A percentile compares a stretch with the other conserved stretches of the same genome.
These are phyloP conservation scores for Columba janthina DNA, from an alignment of 2,113 vertebrate genomes.

Conservation along the genomic window DNA sequence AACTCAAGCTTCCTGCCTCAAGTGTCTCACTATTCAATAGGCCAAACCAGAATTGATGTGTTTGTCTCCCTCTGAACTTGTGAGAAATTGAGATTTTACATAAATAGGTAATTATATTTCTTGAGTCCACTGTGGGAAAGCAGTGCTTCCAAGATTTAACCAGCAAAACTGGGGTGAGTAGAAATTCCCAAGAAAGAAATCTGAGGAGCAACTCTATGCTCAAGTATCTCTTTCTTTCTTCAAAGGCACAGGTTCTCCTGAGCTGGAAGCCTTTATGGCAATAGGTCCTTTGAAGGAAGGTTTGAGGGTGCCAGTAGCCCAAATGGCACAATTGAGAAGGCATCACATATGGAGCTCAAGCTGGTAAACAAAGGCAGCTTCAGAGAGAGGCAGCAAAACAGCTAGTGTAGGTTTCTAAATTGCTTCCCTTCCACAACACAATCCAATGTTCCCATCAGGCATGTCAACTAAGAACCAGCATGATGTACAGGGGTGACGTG, in stretches of 20 bases:
- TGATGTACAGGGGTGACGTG: neutral
- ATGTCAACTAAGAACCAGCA: neutral
- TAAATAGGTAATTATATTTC: neutral
- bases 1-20: neutral
- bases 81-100: neutral
- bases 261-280: neutral
- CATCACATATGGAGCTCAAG: neutral
- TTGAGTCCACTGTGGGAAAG: neutral
- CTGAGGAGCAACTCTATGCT: accelerated
- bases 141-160: neutral
- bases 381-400: neutral
- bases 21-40: neutral
- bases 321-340: neutral
- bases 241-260: neutral
- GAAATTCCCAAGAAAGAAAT: neutral
- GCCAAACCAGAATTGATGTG: neutral
- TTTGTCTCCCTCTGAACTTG: neutral
- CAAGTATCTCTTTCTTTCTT: neutral
- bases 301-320: neutral
- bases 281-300: neutral
- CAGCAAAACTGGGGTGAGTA: neutral
- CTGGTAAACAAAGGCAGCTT: neutral
- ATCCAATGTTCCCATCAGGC: neutral
- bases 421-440: neutral
- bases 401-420: neutral